Conservation (phyloP, 2,888 invertebrate genomes). For the Dicranocentrus wangi region DNA sequence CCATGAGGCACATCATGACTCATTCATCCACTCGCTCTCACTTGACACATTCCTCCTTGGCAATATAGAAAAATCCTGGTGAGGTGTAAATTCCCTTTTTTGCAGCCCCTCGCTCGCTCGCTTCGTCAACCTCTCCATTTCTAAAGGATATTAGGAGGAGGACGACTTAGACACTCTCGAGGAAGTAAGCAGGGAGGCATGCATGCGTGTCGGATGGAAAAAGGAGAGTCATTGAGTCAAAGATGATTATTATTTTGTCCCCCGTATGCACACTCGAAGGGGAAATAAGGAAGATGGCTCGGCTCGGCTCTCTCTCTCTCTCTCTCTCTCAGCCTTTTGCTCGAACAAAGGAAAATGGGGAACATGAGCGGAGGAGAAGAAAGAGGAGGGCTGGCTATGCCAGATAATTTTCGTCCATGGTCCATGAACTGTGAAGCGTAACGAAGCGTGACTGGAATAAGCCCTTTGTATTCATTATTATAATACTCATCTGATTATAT, state of each 20-base stretch:
- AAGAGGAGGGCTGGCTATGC: slow-evolving; percentile 47
- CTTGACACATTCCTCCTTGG: slow-evolving; percentile 20
- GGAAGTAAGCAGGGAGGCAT: slow-evolving; percentile 35
- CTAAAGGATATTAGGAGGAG: not conserved
- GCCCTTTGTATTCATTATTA: slow-evolving; percentile 60
- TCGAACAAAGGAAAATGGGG: not conserved
- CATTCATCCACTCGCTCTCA: too few relatives aligned
- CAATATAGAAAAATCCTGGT: slow-evolving; percentile 17
- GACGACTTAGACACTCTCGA: not conserved
- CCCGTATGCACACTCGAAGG: not conserved
- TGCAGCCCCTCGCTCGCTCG: not conserved
- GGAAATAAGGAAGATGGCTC: not conserved
- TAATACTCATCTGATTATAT: slow-evolving; percentile 58
- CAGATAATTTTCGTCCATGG: slow-evolving; percentile 63
- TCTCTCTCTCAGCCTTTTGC: too few relatives aligned
- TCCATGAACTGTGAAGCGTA: slow-evolving; percentile 67
- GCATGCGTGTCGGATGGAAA: slow-evolving; percentile 55
- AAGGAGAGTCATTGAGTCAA: slow-evolving; percentile 59
- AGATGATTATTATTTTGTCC: slow-evolving; percentile 56
- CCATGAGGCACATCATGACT: slow-evolving; percentile 20
- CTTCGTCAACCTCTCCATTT: not conserved
- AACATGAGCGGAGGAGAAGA: not conserved
- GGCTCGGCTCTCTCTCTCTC: not conserved
- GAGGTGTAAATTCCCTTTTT: slow-evolving; percentile 45
- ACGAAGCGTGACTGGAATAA: slow-evolving; percentile 65